Conservation (phyloP, 2,888 invertebrate genomes). For the Branchinecta sandiegonensis region DNA sequence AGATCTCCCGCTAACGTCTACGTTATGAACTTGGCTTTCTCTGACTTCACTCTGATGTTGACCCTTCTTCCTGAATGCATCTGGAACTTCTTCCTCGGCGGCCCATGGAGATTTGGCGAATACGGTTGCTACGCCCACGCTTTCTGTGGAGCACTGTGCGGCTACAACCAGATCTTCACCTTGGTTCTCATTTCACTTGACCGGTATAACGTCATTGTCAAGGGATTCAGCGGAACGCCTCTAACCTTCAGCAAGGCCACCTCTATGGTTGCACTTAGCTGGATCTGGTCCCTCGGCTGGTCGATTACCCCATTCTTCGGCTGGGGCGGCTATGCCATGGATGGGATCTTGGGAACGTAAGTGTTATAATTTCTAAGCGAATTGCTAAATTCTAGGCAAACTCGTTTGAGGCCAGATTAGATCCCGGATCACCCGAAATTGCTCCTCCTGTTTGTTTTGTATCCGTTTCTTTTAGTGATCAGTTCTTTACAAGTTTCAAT, state of each 20-base stretch:
- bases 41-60: slow-evolving; percentile 32
- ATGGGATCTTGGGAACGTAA: slow-evolving; percentile 23
- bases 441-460: too few relatives aligned
- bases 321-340: slow-evolving; percentile 31
- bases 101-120: slow-evolving; percentile 31
- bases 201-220: slow-evolving; percentile 34
- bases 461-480: too few relatives aligned
- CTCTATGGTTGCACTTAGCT: slow-evolving; percentile 33
- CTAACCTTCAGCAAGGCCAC: slow-evolving; percentile 30
- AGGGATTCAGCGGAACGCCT: slow-evolving; percentile 31
- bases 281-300: slow-evolving; percentile 35
- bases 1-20: slow-evolving; percentile 33
- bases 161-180: slow-evolving; percentile 34
- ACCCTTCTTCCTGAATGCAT: slow-evolving; percentile 28
- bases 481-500: too few relatives aligned
- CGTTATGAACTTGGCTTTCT: slow-evolving; percentile 33
- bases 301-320: slow-evolving; percentile 35
- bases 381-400: neutral
- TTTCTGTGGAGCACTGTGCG: slow-evolving; percentile 32
- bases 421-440: too few relatives aligned
- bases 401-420: too few relatives aligned
- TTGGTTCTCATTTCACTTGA: slow-evolving; percentile 33
- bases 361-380: neutral
- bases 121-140: slow-evolving; percentile 33
- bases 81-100: slow-evolving; percentile 26